Base-by-base conservation (phyloP, 2,888 invertebrate species). In the Aporophyla lueneburgensis region DNA sequence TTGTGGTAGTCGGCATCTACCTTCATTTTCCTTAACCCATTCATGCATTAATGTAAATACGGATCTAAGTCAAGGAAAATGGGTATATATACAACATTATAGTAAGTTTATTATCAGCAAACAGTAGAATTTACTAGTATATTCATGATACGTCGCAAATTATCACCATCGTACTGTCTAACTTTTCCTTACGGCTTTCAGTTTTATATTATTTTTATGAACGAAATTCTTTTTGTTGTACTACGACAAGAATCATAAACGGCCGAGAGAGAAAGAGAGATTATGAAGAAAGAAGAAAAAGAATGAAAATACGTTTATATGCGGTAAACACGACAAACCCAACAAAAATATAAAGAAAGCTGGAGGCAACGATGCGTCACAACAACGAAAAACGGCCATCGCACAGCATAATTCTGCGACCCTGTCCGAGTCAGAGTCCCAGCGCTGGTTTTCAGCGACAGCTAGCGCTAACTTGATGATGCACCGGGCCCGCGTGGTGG, bases 21-120 rank as follows among this genome's bases (percentile, higher is more conserved):
- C 53, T 62, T 43, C 43, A 33, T 82, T 82, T 82, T 82, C 82
- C 82, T 82, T 75, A 79, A 82, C 33, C 27, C 82, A 79, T 82
- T 82, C 82, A 82, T 82, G 82, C 79, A 76, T 75, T 70, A 71
- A 79, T 62, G 68, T 82, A 66, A 81, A 82, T 79, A 82, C 75
- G 82, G 82, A 82, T 82, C 79, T 75, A 62, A 82, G 71, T 72
- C 76, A 79, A 82, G 82, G 82, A 75, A 82, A 81, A 81, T 80
- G 51, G 46, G 56, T 63, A 33, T 59, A 33, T 59, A 61, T 53
- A 76, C 24, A 51, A 19, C 24, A 59, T 71, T 40, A 76, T 49
- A 59, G 65, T 78, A 67, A 77, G 69, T 78, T 58, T 79, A 78
- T 66, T 78, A 66, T 33, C 19, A 56, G 66, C 16, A 78, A 73